Evolutionary conservation across 2,113 vertebrate species (phyloP), one percentile per base, ranked within the genome.

Genomic region (Microcebus tavaratra): DNA sequence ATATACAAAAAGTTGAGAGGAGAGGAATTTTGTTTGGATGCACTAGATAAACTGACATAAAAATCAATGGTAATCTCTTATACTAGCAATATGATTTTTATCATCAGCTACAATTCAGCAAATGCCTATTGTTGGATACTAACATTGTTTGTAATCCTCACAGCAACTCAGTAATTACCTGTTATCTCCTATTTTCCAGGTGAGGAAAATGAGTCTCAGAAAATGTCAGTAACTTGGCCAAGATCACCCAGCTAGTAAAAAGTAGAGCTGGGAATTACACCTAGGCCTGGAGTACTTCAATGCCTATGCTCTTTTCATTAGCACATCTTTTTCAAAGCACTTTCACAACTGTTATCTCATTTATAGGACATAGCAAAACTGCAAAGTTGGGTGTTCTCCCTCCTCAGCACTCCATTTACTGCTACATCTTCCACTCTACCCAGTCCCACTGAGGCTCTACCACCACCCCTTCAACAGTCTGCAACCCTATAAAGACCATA

Each of bases 171-270:
- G 5, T 55, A 91, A 91, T 96, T 50, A 55, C n/a, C 29, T 70
- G 61, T 75, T 92, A 90, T 48, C 36, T 63, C 53, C 17, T 96
- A 90, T 57, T 95, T 94, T 95, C 67, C 57, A 96, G 39, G 75
- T 79, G 1, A 88, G 39, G 53, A 95, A 80, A 96, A 45, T 70
- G 6, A 90, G 59, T 61, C 31, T 94, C 78, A 83, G 61, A 92
- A 89, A 84, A 88, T 88, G 39, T 50, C 59, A 78, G 31, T 78
- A 70, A 81, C 11, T 89, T 87, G 55, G 53, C 39, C 12, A 75
- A 88, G 48, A 88, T 87, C 86, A 84, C 57, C 87, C 50, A 93
- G 13, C 29, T 34, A 63, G 53, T 84, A 68, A 76, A 94, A 39
- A 88, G 36, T 48, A 79, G 29, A 80, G 11, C 29, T 78, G 42